Evolutionary conservation across 2,797 vertebrate species (phyloP).

Genomic region (Chromobotia macracanthus): DNA sequence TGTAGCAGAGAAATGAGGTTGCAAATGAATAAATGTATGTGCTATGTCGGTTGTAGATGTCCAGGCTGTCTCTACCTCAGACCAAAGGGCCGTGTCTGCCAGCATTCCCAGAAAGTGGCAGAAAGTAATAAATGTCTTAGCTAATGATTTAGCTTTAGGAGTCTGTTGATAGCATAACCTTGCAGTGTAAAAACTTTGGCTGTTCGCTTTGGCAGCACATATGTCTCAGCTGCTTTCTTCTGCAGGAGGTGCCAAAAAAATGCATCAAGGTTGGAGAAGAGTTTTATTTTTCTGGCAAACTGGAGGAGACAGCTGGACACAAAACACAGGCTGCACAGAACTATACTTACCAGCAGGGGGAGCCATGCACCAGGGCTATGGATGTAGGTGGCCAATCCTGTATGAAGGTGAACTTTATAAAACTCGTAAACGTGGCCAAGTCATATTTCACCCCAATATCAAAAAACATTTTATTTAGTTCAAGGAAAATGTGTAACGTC

Average conservation of each 20-base stretch:
- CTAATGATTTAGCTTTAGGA: neutral
- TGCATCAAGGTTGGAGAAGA: conserved; percentile 72
- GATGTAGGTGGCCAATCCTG: conserved; percentile 42
- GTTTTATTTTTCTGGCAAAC: conserved; percentile 61
- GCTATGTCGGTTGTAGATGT: conserved; percentile 65
- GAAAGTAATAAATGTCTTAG: conserved; percentile 11
- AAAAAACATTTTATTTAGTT: too few relatives aligned
- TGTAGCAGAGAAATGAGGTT: neutral
- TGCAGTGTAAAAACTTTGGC: conserved; percentile 6
- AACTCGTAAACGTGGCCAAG: neutral
- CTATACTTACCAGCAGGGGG: conserved; percentile 70
- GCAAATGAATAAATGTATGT: neutral
- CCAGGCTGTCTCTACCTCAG: conserved; percentile 72
- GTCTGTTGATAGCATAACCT: conserved; percentile 11
- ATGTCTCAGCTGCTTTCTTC: conserved; percentile 30
- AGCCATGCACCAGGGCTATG: conserved; percentile 61
- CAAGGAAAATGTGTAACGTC: too few relatives aligned
- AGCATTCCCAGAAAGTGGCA: conserved; percentile 62
- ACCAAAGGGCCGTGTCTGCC: conserved; percentile 72
- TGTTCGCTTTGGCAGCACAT: conserved; percentile 24
- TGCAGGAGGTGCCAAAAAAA: conserved; percentile 74
- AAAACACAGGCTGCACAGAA: conserved; percentile 60
- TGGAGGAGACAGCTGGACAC: conserved; percentile 64
- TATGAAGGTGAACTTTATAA: neutral
- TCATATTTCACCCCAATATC: too few relatives aligned